These are phyloP conservation scores for Chaetodon auriga DNA, from an alignment of 2,113 vertebrate species.

Conservation along the genomic window DNA sequence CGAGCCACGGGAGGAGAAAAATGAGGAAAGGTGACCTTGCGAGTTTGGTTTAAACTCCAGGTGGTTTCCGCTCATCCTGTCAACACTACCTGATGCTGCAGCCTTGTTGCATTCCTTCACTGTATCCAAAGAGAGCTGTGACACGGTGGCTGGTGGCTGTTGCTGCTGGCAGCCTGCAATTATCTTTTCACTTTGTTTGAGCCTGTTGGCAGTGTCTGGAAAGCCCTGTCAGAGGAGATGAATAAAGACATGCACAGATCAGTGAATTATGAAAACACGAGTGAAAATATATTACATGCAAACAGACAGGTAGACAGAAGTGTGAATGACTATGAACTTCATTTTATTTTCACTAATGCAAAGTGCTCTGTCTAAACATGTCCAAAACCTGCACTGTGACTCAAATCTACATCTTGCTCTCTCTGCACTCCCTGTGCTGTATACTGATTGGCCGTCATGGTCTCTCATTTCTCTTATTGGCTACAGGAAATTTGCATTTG, in stretches of 20 bases:
- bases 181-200: slow-evolving; percentile 42
- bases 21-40: slow-evolving; percentile 65
- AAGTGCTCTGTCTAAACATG: not conserved
- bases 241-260: not conserved
- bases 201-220: not conserved
- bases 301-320: not conserved
- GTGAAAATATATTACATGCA: not conserved
- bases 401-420: slow-evolving; percentile 22
- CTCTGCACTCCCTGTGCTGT: not conserved
- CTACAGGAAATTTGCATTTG: not conserved
- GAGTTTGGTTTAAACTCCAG: slow-evolving; percentile 70
- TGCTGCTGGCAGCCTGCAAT: slow-evolving; percentile 32
- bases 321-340: not conserved
- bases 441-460: slow-evolving; percentile 1
- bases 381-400: not conserved
- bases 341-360: not conserved
- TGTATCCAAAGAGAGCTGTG: slow-evolving; percentile 31
- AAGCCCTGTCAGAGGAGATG: slow-evolving; percentile 4
- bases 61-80: slow-evolving; percentile 71
- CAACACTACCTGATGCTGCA: slow-evolving; percentile 39
- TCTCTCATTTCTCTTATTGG: not conserved
- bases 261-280: not conserved
- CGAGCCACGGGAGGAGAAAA: slow-evolving; percentile 38
- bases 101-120: slow-evolving; percentile 58
- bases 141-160: slow-evolving; percentile 31